phyloP scores from a whole-genome alignment of 2,888 invertebrate genomes.

The Autographa pulchrina region DNA sequence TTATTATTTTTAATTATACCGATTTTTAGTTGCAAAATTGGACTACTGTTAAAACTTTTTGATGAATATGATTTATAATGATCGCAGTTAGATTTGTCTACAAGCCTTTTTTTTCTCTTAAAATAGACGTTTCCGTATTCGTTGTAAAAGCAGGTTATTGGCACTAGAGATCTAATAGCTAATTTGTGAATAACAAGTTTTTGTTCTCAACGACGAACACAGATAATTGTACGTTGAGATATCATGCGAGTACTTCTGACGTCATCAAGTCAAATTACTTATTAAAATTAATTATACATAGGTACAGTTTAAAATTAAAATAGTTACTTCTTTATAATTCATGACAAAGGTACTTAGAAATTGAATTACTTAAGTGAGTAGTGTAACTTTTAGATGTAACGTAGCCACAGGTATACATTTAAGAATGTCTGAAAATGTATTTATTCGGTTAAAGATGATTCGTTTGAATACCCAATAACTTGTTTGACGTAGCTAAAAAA shows the following conservation, averaged over 20 bases:
- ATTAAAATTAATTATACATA: background rate
- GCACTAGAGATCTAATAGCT: conserved; percentile 18
- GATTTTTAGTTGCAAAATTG: too few species aligned
- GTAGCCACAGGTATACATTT: too few species aligned
- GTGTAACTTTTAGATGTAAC: too few species aligned
- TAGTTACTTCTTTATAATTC: too few species aligned
- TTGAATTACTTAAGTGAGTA: too few species aligned
- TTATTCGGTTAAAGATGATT: too few species aligned
- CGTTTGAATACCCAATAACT: too few species aligned
- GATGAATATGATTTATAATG: background rate
- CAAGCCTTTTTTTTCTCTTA: background rate
- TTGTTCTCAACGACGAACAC: conserved; percentile 14
- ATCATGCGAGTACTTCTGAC: background rate
- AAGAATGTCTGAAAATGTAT: too few species aligned
- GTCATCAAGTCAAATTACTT: conserved; percentile 1
- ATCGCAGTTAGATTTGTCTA: background rate
- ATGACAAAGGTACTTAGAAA: too few species aligned
- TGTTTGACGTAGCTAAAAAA: too few species aligned
- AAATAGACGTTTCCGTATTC: conserved; percentile 5
- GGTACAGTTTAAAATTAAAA: background rate
- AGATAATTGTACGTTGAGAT: background rate
- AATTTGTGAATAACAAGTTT: conserved; percentile 39
- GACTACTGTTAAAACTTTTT: too few species aligned
- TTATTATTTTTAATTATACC: too few species aligned
- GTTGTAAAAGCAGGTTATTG: conserved; percentile 37